Evolutionary conservation across 2,797 vertebrate genomes (phyloP).

Genomic region (Pachyuromys duprasi): DNA sequence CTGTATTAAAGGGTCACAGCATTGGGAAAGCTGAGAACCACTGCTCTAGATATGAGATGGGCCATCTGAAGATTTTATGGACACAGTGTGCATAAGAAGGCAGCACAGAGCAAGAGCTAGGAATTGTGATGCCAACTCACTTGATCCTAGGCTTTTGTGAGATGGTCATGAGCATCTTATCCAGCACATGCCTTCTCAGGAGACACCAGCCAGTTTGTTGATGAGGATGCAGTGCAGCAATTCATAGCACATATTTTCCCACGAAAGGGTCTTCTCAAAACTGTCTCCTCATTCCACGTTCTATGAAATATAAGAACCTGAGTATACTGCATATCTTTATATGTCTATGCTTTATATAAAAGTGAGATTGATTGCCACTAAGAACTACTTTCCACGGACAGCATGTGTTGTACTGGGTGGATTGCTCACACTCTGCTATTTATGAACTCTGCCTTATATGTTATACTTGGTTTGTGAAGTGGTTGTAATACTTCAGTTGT

Average conservation of each 20-base stretch:
- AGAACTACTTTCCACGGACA: slow-evolving; percentile 37
- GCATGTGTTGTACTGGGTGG: neutral
- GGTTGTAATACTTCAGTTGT: slow-evolving; percentile 44
- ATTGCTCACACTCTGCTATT: slow-evolving; percentile 49
- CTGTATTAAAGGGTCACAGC: neutral
- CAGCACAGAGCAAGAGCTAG: slow-evolving; percentile 53
- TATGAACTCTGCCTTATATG: slow-evolving; percentile 46
- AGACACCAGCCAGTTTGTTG: neutral
- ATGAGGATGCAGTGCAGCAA: neutral
- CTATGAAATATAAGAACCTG: neutral
- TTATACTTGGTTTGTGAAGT: slow-evolving; percentile 57
- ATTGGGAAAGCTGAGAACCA: neutral
- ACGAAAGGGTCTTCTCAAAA: neutral
- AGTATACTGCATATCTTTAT: neutral
- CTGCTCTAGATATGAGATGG: neutral
- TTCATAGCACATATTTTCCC: neutral
- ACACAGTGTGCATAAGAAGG: slow-evolving; percentile 42
- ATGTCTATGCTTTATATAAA: slow-evolving; percentile 21
- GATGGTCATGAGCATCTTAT: neutral
- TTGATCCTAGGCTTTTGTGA: neutral
- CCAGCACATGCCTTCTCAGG: neutral
- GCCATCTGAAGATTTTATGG: neutral
- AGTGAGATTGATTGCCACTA: neutral
- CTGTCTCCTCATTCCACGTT: neutral
- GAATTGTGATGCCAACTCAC: neutral